Evolutionary conservation across 2,888 invertebrate genomes (phyloP), one percentile per base, ranked within the genome.

Genomic region (Bruchidius siliquastri): DNA sequence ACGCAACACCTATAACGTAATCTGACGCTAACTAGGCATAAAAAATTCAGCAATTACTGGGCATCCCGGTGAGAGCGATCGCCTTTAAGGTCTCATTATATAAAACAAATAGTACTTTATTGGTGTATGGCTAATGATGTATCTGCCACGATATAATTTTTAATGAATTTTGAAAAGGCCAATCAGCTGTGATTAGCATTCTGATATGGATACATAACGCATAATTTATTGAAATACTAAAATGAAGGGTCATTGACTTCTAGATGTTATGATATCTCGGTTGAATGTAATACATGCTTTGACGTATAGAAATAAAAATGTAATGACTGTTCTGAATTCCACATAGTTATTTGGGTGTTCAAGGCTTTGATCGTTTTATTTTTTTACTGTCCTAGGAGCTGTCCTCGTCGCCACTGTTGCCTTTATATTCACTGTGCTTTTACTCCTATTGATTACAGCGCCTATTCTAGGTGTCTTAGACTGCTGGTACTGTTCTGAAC

Each of bases 1-100:
- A 13, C 49, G 10, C 49, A 49, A 49, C 49, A 18, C 49, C 13
- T 49, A 49, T 49, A 49, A 49, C 49, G 10, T 4, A 49, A 49
- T 13, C 49, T 49, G 49, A 69, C 69, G 26, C 69, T 69, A 69
- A 69, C 69, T 26, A 69, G 69, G 21, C 21, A 69, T 69, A 26
- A 69, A 69, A 69, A 69, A 69, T 69, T 26, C 26, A 26, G 26
- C 69, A 69, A 69, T 69, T 69, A 69, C 26, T 2, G 21, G 69
- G 26, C 69, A 26, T 21, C 69, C 69, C 21, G 49, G 13, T 49
- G 49, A 8, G 49, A 49, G 18, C 0, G 49, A 49, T 49, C 49
- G 49, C 49, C 18, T 49, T 49, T 49, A 49, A 49, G 49, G 49
- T 49, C 49, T 49, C 49, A 18, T 49, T 49, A 49, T 49, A 49